phyloP scores from a whole-genome alignment of 2,888 invertebrate species.

The Nomada fucata region DNA sequence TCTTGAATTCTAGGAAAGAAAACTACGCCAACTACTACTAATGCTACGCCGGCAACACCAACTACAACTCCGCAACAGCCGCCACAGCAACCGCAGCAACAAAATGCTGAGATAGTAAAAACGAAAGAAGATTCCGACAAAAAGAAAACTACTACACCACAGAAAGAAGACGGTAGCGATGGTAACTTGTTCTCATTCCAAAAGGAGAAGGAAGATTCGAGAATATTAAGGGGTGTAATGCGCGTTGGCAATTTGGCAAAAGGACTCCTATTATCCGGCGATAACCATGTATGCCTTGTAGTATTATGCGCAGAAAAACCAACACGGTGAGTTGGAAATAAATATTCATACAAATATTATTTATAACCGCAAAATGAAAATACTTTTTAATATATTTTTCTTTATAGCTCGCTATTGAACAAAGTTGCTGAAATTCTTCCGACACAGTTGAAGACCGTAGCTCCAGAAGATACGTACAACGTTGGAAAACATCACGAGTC shows the following conservation, averaged over 20 bases:
- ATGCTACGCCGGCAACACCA: conserved; percentile 70
- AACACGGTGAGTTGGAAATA: conserved; percentile 85
- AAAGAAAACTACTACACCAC: conserved; percentile 78
- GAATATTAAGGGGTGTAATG: conserved; percentile 98
- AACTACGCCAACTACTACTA: conserved; percentile 68
- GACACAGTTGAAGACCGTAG: conserved; percentile 90
- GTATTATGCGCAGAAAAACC: conserved; percentile 98
- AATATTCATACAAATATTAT: not conserved
- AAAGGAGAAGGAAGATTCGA: conserved; percentile 87
- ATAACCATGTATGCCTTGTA: conserved; percentile 95
- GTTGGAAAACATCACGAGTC: conserved; percentile 94
- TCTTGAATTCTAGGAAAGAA: conserved; percentile 73
- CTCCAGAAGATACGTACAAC: conserved; percentile 91
- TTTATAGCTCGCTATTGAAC: conserved; percentile 89
- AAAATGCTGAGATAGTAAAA: conserved; percentile 81
- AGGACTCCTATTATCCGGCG: conserved; percentile 95
- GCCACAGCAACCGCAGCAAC: conserved; percentile 73
- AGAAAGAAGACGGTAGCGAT: conserved; percentile 90
- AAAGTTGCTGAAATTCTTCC: conserved; percentile 94
- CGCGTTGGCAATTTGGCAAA: conserved; percentile 96
- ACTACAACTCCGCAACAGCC: conserved; percentile 60
- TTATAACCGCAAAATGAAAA: not conserved
- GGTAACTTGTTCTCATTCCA: conserved; percentile 88
- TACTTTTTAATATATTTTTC: conserved; percentile 8
- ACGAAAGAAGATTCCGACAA: conserved; percentile 86